Conservation (phyloP, 2,797 vertebrate genomes). For the Urophycis tenuis region DNA sequence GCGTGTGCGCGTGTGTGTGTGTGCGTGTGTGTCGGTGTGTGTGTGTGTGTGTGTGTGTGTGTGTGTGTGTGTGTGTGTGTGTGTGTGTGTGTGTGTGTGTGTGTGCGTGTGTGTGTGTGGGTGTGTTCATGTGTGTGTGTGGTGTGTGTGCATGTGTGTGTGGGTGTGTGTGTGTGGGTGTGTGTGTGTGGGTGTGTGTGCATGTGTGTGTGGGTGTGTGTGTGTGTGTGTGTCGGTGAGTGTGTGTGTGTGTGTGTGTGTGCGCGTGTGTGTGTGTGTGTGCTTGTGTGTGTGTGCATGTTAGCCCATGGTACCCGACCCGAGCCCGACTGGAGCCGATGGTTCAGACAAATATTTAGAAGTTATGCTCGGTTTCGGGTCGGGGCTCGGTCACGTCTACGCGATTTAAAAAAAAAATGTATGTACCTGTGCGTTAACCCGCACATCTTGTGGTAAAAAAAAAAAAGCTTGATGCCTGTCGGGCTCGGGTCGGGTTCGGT, state of each 20-base stretch:
- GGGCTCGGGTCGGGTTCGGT: too few species aligned
- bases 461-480: too few species aligned
- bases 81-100: slow-evolving; percentile 13
- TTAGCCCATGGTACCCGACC: too few species aligned
- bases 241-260: slow-evolving; percentile 3
- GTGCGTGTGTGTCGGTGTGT: slow-evolving; percentile 33
- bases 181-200: slow-evolving; percentile 4
- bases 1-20: slow-evolving; percentile 10
- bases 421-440: too few species aligned
- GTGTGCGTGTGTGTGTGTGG: slow-evolving; percentile 16
- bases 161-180: slow-evolving; percentile 31
- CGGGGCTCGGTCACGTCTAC: neutral
- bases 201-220: slow-evolving; percentile 20
- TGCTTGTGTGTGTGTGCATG: neutral
- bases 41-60: slow-evolving; percentile 13
- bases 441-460: too few species aligned
- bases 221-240: slow-evolving; percentile 24
- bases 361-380: too few species aligned
- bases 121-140: slow-evolving; percentile 5
- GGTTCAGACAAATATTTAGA: too few species aligned
- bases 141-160: slow-evolving; percentile 19
- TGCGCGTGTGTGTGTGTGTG: slow-evolving; percentile 7
- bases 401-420: too few species aligned
- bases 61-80: slow-evolving; percentile 12
- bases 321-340: too few species aligned